These are phyloP conservation scores for Diacarnus erythraeanus DNA, from an alignment of 37 sponge, comb jelly and placozoan genomes.

Conservation along the genomic window DNA sequence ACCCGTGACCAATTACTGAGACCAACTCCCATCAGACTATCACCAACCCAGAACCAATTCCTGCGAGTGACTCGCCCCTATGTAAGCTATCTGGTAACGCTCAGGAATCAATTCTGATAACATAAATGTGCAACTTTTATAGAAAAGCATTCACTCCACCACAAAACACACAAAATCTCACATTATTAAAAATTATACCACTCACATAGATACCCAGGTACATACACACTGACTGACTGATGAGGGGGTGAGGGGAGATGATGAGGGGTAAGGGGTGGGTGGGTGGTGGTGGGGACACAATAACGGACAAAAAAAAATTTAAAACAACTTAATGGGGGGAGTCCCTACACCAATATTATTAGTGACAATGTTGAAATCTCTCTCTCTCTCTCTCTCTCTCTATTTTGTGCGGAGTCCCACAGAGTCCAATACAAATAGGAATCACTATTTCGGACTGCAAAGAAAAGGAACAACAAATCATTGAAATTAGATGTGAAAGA, in stretches of 20 bases:
- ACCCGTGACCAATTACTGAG: too few relatives aligned
- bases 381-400: slow-evolving; percentile 27
- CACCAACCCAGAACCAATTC: too few relatives aligned
- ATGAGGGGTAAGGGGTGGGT: neutral
- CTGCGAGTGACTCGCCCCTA: too few relatives aligned
- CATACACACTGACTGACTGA: neutral
- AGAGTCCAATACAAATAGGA: neutral
- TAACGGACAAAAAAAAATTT: neutral
- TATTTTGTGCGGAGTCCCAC: neutral
- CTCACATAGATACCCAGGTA: neutral
- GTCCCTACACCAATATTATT: neutral
- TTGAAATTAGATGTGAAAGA: neutral
- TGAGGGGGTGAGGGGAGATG: neutral
- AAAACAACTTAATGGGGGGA: neutral
- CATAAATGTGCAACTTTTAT: too few relatives aligned
- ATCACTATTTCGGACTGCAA: neutral
- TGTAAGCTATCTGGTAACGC: too few relatives aligned
- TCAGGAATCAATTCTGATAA: too few relatives aligned
- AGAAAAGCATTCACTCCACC: neutral
- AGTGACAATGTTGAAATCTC: neutral
- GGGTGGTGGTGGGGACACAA: neutral
- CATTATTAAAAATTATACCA: slow-evolving; percentile 11
- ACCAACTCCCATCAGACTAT: too few relatives aligned
- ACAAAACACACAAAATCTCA: neutral
- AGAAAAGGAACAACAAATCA: neutral